Percentiles rank a stretch among this genome's conserved stretches.
phyloP scores from a whole-genome alignment of 1,140 invertebrate genomes.

The Drosophila prosaltans region DNA sequence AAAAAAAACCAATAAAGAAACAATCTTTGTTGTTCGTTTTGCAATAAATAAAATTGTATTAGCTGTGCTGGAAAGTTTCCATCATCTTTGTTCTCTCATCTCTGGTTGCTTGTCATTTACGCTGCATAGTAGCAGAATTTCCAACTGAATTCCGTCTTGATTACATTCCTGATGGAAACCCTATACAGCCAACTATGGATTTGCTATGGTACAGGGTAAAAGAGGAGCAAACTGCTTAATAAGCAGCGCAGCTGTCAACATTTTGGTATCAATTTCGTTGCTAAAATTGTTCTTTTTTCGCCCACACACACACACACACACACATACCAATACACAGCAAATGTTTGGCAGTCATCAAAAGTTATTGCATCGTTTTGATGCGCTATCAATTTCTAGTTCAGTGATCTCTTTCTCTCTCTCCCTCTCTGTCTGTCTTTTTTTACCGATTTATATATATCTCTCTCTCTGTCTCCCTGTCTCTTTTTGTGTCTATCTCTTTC shows the following conservation, averaged over 20 bases:
- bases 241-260: conserved; percentile 73
- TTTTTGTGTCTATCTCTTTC: conserved; percentile 19
- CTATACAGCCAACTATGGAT: conserved; percentile 2
- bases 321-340: conserved; percentile 8
- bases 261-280: conserved; percentile 41
- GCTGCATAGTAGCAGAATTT: neutral
- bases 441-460: neutral
- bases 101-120: no score
- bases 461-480: neutral
- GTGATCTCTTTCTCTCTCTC: conserved; percentile 49
- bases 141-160: neutral
- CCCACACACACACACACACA: conserved; percentile 27
- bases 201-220: conserved; percentile 10
- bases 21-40: no score
- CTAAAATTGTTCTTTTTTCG: conserved; percentile 24
- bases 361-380: conserved; percentile 50
- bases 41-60: no score
- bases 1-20: no score
- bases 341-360: conserved; percentile 59
- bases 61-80: neutral
- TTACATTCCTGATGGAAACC: neutral
- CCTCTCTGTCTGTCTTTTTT: no score
- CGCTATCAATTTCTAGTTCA: conserved; percentile 76
- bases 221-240: conserved; percentile 63
- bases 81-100: neutral